Evolutionary conservation across 1,140 invertebrate species (phyloP).

Genomic region (Pararge aegeria): DNA sequence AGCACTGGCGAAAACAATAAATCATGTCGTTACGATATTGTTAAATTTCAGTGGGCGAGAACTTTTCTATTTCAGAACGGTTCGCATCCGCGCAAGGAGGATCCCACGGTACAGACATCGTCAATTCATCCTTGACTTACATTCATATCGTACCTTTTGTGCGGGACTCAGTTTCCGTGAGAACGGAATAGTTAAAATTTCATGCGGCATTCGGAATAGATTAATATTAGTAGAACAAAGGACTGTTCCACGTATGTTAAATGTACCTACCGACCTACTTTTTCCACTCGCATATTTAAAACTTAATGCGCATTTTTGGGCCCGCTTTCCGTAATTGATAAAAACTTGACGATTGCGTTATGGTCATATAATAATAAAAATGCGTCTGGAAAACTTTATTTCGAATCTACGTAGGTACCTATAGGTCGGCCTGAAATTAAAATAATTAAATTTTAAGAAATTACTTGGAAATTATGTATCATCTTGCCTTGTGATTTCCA

Average conservation of each 20-base stretch:
- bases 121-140: conserved; percentile 73
- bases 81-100: conserved; percentile 36
- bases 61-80: conserved; percentile 40
- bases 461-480: too few species aligned
- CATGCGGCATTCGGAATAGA: conserved; percentile 46
- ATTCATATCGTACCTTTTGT: conserved; percentile 74
- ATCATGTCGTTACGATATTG: conserved; percentile 24
- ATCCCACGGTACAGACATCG: conserved; percentile 61
- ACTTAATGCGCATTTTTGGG: not conserved
- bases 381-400: too few species aligned
- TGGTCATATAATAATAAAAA: too few species aligned
- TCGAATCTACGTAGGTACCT: too few species aligned
- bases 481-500: too few species aligned
- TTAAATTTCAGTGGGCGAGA: conserved; percentile 35
- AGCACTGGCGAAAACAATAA: conserved; percentile 9
- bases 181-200: conserved; percentile 61
- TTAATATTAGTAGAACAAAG: conserved; percentile 36
- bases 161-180: conserved; percentile 63
- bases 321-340: not conserved
- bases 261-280: conserved; percentile 7
- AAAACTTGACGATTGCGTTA: not conserved
- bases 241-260: conserved; percentile 3
- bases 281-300: conserved; percentile 11
- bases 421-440: too few species aligned
- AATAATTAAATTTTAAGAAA: too few species aligned